Base-by-base conservation (phyloP, 2,113 vertebrate genomes). In the Limanda limanda region DNA sequence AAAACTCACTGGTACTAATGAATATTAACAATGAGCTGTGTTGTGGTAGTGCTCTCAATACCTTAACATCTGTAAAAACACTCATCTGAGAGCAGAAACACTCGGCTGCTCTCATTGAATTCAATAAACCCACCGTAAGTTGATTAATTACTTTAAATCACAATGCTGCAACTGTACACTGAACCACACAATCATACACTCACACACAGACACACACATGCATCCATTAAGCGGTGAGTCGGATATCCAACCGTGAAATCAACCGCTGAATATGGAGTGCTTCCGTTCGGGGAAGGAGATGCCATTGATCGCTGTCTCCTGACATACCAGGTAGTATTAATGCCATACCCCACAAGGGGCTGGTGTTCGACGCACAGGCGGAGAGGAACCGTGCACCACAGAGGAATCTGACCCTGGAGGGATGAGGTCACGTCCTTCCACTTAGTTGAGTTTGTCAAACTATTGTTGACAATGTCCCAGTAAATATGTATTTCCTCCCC, bases 191-290 rank as follows among this genome's bases (percentile, higher is more conserved):
- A 31, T 6, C 31, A 7, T 31, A 31, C 67, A 70, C 35, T 8
- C 63, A 37, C 51, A 37, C 40, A 58, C 63, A 21, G 13, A 58
- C 71, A 59, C 81, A 25, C 51, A 58, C 63, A 21, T 13, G 5
- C 77, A 82, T 88, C 82, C 79, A 84, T 85, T 89, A 90, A 88
- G 86, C 76, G 78, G 64, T 72, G 79, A 87, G 81, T 89, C 84
- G 60, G 84, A 91, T 89, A 82, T 87, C 82, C 82, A 88, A 69
- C 80, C 55, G 72, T 76, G 89, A 92, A 92, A 90, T 84, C 80
- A 88, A 90, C 90, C 81, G 71, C 91, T 83, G 90, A 89, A 88
- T 91, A 89, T 81, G 82, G 91, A 93, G 89, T 84, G 85, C 86
- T 92, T 93, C 91, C 86, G 86, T 86, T 81, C 66, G 31, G 83